Conservation (phyloP, 2,797 vertebrate species). For the Spondyliosoma cantharus region DNA sequence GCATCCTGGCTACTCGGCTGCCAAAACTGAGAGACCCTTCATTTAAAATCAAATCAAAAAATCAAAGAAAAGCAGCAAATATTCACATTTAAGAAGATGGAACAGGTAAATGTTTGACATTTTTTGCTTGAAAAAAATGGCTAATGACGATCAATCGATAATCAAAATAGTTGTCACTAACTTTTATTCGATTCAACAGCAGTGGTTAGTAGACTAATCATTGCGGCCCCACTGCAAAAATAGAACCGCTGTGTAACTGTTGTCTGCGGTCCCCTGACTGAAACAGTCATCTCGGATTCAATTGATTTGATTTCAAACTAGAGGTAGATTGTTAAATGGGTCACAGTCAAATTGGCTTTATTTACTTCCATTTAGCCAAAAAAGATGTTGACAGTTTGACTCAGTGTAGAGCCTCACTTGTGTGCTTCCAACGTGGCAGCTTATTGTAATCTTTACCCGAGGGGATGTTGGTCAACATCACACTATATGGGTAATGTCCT, state of each 20-base stretch:
- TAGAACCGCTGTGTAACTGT: background rate
- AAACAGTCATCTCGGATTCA: slow-evolving; percentile 16
- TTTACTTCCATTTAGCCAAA: slow-evolving; percentile 37
- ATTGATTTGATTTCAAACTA: slow-evolving; percentile 19
- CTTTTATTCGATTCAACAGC: no score
- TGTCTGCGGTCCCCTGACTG: background rate
- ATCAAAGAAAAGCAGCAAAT: no score
- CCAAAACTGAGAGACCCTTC: no score
- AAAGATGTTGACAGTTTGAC: slow-evolving; percentile 33
- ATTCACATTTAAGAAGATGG: no score
- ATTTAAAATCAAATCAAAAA: no score
- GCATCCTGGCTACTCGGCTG: no score
- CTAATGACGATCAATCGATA: no score
- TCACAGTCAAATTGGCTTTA: slow-evolving; percentile 37
- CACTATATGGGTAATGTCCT: slow-evolving; percentile 54
- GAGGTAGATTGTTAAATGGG: slow-evolving; percentile 31
- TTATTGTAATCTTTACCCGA: slow-evolving; percentile 66
- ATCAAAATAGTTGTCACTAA: no score
- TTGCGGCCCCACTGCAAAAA: background rate
- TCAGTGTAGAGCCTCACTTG: slow-evolving; percentile 17
- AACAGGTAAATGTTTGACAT: no score
- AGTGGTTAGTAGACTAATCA: no score
- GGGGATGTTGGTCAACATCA: slow-evolving; percentile 69
- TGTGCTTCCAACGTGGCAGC: slow-evolving; percentile 50
- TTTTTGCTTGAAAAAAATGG: no score